Conservation (phyloP, 92 coral and sea anemone genomes). For the Zoanthus sociatus region DNA sequence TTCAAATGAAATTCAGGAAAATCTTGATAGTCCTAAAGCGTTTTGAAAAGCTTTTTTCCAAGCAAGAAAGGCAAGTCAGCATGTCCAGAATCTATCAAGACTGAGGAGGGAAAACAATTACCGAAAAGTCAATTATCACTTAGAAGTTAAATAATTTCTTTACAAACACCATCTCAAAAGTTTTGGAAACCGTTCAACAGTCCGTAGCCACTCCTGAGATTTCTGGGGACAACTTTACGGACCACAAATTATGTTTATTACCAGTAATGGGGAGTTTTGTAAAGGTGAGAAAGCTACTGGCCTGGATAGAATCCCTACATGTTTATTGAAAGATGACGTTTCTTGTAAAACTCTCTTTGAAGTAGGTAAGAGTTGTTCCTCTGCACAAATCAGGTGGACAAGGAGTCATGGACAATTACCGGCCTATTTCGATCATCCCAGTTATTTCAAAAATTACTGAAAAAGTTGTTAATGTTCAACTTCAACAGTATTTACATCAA, state of each 20-base stretch:
- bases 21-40: slow-evolving; percentile 45
- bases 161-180: slow-evolving; percentile 27
- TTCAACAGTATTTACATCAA: slow-evolving; percentile 12
- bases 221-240: slow-evolving; percentile 13
- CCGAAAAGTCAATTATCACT: not conserved
- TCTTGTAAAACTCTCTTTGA: slow-evolving; percentile 32
- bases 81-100: slow-evolving; percentile 29
- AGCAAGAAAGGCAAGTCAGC: slow-evolving; percentile 30
- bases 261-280: slow-evolving; percentile 26
- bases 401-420: slow-evolving; percentile 38
- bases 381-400: slow-evolving; percentile 37
- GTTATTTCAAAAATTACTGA: slow-evolving; percentile 48
- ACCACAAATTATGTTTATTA: slow-evolving; percentile 17
- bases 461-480: slow-evolving; percentile 51
- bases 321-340: slow-evolving; percentile 24
- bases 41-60: slow-evolving; percentile 48
- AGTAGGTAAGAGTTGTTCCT: slow-evolving; percentile 36
- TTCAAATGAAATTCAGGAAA: slow-evolving; percentile 38
- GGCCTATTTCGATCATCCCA: slow-evolving; percentile 37
- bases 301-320: slow-evolving; percentile 24
- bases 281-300: slow-evolving; percentile 32
- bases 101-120: slow-evolving; percentile 5
- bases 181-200: slow-evolving; percentile 31
- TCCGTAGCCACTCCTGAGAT: slow-evolving; percentile 6
- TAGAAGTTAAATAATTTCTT: slow-evolving; percentile 27